Base-by-base conservation (phyloP, 2,113 vertebrate genomes). In the Gambusia affinis region DNA sequence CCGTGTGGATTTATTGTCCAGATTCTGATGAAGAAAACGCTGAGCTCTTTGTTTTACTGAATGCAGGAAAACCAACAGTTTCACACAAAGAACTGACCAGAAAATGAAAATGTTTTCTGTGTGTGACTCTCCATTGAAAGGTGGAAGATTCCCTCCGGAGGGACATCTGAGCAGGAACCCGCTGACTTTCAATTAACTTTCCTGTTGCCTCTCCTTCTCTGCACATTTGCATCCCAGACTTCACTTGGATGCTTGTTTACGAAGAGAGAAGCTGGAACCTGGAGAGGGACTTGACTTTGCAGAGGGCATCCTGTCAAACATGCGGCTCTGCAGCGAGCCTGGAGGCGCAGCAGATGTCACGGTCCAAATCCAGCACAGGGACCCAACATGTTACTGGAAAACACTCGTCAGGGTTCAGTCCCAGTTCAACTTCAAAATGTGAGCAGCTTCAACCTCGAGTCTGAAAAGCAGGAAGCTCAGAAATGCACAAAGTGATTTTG, bases 151-250 rank as follows among this genome's bases (percentile, higher is more conserved):
- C 31, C 54, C 65, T 64, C 42, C 5, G 4, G 68, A 28, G 30
- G 60, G 67, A 79, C 75, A 81, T 75, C 76, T 51, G 29, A 81
- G 76, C 28, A 8, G 6, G 77, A 84, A 87, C 64, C 33, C 78
- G 74, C 72, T 80, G 82, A 84, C 84, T 79, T 84, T 85, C 81
- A 85, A 80, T 85, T 84, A 88, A 83, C 84, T 79, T 68, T 17
- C 60, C 15, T 14, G 29, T 64, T 78, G 61, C 80, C 78, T 73
- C 65, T 14, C 64, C 68, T 73, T 85, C 82, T 39, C 66, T 78
- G 57, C 68, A 30, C 65, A 86, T 87, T 80, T 78, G 76, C 83
- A 79, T 83, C 79, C 67, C 29, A 30, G 33, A 0, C 60, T 44
- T 14, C 51, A 19, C 74, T 35, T 51, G 64, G 17, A 62, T 6